Evolutionary conservation across 2,888 invertebrate species (phyloP).

Genomic region (Reticulitermes lucifugus): DNA sequence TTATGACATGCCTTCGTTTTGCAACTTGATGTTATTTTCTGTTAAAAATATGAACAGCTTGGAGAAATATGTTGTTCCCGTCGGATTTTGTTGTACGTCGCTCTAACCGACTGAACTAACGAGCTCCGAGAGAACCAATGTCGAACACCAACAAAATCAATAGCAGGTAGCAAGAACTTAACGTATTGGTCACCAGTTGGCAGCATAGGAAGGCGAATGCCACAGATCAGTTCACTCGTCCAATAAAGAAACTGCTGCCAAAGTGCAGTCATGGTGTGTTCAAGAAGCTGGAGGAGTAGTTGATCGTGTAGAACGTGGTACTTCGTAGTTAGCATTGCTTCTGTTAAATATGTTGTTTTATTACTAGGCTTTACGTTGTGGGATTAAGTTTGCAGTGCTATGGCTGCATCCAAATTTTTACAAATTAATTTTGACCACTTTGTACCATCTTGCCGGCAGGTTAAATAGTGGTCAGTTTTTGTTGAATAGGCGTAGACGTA

Average conservation of each 20-base stretch:
- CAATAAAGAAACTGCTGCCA: background rate
- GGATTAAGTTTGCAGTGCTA: background rate
- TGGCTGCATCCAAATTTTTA: background rate
- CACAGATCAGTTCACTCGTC: background rate
- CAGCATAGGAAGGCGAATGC: background rate
- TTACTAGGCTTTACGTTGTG: background rate
- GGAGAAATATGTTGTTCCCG: no score
- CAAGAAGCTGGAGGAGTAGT: background rate
- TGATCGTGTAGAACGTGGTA: background rate
- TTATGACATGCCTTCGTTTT: no score
- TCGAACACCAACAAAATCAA: no score
- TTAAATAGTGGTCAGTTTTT: background rate
- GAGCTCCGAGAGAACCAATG: no score
- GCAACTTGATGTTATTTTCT: no score
- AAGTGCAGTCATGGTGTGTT: constrained; percentile 17
- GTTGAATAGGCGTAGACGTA: background rate
- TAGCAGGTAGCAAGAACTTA: no score
- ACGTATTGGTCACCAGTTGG: no score
- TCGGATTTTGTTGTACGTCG: no score
- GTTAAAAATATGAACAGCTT: no score
- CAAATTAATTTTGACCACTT: background rate
- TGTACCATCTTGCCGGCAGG: constrained; percentile 7
- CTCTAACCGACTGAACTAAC: no score
- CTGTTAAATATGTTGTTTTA: background rate
- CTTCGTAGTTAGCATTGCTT: background rate